Percentiles rank a stretch among this genome's conserved stretches.
phyloP scores from a whole-genome alignment of 2,113 vertebrate species.

The Erpornis zantholeuca region DNA sequence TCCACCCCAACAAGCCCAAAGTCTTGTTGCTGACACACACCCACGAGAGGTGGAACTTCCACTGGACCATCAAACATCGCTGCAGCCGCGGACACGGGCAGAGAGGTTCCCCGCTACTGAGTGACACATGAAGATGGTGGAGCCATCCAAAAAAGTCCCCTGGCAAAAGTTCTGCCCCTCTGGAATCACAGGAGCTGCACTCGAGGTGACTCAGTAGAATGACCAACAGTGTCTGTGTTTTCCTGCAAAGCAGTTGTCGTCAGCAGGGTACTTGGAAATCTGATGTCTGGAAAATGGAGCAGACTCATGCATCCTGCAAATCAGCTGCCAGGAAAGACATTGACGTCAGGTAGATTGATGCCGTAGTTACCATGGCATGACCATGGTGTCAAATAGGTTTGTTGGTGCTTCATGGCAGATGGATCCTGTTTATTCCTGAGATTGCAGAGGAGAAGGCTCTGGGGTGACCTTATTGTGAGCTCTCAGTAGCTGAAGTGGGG shows the following conservation, averaged over 20 bases:
- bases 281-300: neutral
- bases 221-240: accelerated
- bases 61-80: neutral
- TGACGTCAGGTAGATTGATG: neutral
- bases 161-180: neutral
- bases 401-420: neutral
- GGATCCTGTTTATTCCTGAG: neutral
- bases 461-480: neutral
- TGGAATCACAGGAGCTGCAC: neutral
- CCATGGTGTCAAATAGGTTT: accelerated
- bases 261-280: neutral
- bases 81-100: neutral
- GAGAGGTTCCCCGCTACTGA: neutral
- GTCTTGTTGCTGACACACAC: neutral
- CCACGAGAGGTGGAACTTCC: neutral
- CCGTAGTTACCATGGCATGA: neutral
- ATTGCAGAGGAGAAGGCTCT: neutral
- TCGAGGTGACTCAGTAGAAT: neutral
- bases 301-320: neutral
- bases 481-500: neutral
- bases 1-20: conserved; percentile 14
- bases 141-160: neutral
- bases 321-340: neutral
- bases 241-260: neutral
- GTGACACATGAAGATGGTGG: neutral